phyloP scores from a whole-genome alignment of 1,140 invertebrate genomes.

The Harlomillsia oculata region DNA sequence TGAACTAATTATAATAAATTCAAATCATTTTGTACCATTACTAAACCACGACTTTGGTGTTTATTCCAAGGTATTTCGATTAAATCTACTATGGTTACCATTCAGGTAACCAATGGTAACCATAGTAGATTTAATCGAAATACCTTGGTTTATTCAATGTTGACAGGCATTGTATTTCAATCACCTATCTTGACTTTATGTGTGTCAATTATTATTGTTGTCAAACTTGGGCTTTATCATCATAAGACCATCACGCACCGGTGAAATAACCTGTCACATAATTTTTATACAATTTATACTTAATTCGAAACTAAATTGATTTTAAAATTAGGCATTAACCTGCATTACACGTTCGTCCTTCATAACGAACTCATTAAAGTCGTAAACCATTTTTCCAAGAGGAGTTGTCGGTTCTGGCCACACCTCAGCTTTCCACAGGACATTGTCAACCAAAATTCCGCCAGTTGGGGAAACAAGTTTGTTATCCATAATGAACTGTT shows the following conservation, averaged over 20 bases:
- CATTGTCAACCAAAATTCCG: neutral
- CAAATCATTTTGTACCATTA: too few species aligned
- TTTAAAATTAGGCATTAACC: neutral
- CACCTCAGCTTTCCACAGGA: neutral
- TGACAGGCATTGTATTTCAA: too few species aligned
- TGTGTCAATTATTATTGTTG: too few species aligned
- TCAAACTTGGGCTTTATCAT: neutral
- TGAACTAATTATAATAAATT: too few species aligned
- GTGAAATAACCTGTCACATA: neutral
- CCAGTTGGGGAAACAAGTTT: neutral
- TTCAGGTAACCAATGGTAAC: too few species aligned
- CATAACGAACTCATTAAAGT: neutral
- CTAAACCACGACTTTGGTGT: too few species aligned
- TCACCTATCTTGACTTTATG: too few species aligned
- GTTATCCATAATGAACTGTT: constrained; percentile 7
- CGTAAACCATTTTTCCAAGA: neutral
- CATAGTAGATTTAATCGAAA: too few species aligned
- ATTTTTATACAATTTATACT: neutral
- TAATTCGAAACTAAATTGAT: neutral
- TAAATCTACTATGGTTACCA: too few species aligned
- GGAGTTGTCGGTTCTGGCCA: neutral
- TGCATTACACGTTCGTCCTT: neutral
- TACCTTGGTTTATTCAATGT: too few species aligned
- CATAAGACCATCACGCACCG: neutral
- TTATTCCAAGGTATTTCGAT: too few species aligned